Evolutionary conservation across 2,888 invertebrate species (phyloP).

Genomic region (Phania funesta): DNA sequence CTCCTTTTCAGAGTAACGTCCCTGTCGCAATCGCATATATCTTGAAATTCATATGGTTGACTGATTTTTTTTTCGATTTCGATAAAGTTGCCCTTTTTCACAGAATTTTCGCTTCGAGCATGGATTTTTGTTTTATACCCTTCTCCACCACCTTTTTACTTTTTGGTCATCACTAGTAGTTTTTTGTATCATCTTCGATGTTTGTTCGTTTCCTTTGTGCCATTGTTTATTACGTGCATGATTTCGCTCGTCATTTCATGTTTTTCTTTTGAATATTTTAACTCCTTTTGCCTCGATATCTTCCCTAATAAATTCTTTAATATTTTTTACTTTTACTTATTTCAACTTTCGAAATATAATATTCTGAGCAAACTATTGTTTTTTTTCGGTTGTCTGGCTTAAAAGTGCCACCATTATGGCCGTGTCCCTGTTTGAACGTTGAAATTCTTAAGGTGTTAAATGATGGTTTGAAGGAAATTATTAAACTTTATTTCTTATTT

Average conservation of each 20-base stretch:
- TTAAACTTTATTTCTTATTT: slow-evolving; percentile 43
- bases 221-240: slow-evolving; percentile 52
- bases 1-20: not conserved
- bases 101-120: slow-evolving; percentile 28
- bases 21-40: slow-evolving; percentile 16
- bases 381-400: not conserved
- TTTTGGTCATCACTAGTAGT: slow-evolving; percentile 34
- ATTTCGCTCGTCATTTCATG: slow-evolving; percentile 47
- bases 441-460: slow-evolving; percentile 60
- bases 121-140: not conserved
- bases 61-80: slow-evolving; percentile 2
- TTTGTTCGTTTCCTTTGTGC: slow-evolving; percentile 8
- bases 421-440: slow-evolving; percentile 22
- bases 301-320: not conserved
- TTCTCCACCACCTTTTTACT: slow-evolving; percentile 43
- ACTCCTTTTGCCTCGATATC: slow-evolving; percentile 5
- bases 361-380: slow-evolving; percentile 2
- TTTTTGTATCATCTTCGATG: slow-evolving; percentile 2
- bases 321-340: slow-evolving; percentile 53
- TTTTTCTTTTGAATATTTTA: slow-evolving; percentile 30
- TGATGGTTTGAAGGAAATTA: slow-evolving; percentile 42
- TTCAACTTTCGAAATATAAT: slow-evolving; percentile 4
- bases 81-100: slow-evolving; percentile 23
- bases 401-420: not conserved
- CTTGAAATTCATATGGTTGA: slow-evolving; percentile 34